Percentiles rank a stretch among this genome's conserved stretches.
Evolutionary conservation across 2,113 vertebrate genomes (phyloP).

Genomic region (Tachysurus vachellii): DNA sequence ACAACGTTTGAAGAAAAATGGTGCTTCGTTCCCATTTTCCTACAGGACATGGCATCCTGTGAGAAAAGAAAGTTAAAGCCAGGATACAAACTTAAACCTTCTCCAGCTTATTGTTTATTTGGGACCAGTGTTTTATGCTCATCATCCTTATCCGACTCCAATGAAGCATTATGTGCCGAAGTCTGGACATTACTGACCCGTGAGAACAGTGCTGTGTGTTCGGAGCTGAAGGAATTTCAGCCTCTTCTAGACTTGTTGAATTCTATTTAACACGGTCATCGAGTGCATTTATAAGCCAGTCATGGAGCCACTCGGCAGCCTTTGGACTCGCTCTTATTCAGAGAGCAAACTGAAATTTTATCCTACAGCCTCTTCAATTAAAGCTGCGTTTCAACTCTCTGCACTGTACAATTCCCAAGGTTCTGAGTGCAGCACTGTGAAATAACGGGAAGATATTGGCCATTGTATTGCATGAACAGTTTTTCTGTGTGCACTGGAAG

Average conservation of each 20-base stretch:
- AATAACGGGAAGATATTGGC: conserved; percentile 44
- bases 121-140: background rate
- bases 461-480: conserved; percentile 41
- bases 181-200: background rate
- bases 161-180: background rate
- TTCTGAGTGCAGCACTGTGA: conserved; percentile 30
- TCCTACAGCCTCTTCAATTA: conserved; percentile 27
- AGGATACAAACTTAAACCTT: background rate
- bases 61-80: background rate
- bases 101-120: background rate
- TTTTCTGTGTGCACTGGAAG: conserved; percentile 20
- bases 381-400: conserved; percentile 29
- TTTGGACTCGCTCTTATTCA: conserved; percentile 17
- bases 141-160: background rate
- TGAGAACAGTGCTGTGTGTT: background rate
- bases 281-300: background rate
- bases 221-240: background rate
- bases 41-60: background rate
- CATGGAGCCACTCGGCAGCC: background rate
- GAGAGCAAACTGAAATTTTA: conserved; percentile 41
- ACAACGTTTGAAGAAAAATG: background rate
- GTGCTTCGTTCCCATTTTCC: background rate
- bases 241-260: background rate
- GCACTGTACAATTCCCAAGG: conserved; percentile 48
- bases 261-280: conserved; percentile 4